Conservation (phyloP, 2,888 invertebrate species). For the Fragum whitleyi region DNA sequence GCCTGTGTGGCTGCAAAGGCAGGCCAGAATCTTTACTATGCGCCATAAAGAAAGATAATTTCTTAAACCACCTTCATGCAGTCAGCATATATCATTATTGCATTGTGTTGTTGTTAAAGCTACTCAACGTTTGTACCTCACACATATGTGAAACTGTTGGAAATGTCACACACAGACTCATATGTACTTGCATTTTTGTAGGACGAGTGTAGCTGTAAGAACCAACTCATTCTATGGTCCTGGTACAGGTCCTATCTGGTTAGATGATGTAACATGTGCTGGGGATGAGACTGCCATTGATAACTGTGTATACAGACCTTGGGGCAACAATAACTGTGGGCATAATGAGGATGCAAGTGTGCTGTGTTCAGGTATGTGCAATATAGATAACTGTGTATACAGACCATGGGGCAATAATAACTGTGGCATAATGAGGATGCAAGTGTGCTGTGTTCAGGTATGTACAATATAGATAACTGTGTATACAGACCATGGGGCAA, state of each 20-base stretch:
- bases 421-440: conserved; percentile 66
- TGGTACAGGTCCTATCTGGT: conserved; percentile 65
- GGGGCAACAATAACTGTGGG: conserved; percentile 65
- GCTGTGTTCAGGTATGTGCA: conserved; percentile 53
- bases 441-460: conserved; percentile 80
- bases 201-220: conserved; percentile 53
- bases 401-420: conserved; percentile 53
- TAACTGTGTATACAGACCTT: conserved; percentile 43
- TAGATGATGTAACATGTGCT: conserved; percentile 70
- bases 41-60: no score
- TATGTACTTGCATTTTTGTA: no score
- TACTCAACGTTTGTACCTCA: no score
- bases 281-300: conserved; percentile 65
- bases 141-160: no score
- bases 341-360: conserved; percentile 81
- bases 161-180: no score
- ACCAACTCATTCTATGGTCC: conserved; percentile 62
- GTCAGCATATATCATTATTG: no score
- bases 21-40: no score
- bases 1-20: no score
- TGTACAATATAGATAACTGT: conserved; percentile 53
- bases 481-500: conserved; percentile 48
- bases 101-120: no score
- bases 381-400: conserved; percentile 52
- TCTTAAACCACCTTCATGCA: no score